Evolutionary conservation across 30 jellyfish, hydroid and myxozoan species (phyloP).

Genomic region (Hydractinia echinata): DNA sequence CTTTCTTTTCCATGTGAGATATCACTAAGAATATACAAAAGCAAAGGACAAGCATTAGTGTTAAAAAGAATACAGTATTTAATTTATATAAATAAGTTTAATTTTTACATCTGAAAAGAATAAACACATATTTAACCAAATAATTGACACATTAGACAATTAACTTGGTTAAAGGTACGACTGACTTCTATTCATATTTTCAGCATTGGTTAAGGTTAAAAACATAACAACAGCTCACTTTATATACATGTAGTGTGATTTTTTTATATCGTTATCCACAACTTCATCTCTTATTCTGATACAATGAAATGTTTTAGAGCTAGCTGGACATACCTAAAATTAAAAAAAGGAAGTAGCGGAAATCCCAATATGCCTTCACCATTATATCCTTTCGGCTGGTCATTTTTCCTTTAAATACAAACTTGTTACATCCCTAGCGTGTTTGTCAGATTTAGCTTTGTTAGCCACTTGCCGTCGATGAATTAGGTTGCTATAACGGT

Average conservation of each 20-base stretch:
- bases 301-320: constrained; percentile 44
- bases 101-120: background rate
- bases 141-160: too few relatives aligned
- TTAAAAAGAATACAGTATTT: background rate
- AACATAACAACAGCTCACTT: background rate
- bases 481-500: too few relatives aligned
- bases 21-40: constrained; percentile 49
- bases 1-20: constrained; percentile 81
- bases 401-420: too few relatives aligned
- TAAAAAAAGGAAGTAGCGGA: background rate
- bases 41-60: background rate
- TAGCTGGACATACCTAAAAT: constrained; percentile 37
- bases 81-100: background rate
- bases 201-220: too few relatives aligned
- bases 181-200: too few relatives aligned
- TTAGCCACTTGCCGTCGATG: too few relatives aligned
- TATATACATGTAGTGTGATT: constrained; percentile 7
- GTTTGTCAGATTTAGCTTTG: too few relatives aligned
- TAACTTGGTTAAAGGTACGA: too few relatives aligned
- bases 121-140: too few relatives aligned
- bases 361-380: too few relatives aligned
- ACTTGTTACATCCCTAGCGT: background rate
- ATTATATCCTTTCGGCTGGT: too few relatives aligned
- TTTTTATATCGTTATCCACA: constrained; percentile 9
- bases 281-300: constrained; percentile 33